Conservation (phyloP, 2,113 vertebrate genomes). For the Diadophis punctatus region DNA sequence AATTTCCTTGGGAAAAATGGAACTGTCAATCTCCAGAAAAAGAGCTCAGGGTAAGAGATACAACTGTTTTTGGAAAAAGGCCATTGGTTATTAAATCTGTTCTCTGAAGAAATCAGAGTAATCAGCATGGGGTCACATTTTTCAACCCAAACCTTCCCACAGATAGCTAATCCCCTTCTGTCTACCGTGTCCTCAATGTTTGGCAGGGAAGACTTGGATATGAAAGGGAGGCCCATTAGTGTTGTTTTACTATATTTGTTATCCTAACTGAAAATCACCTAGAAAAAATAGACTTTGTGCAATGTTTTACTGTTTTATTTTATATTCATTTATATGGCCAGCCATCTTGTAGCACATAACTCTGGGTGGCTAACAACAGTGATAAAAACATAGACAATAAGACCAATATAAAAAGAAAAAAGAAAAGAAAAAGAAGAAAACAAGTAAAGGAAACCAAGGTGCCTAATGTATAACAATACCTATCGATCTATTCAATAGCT, state of each 20-base stretch:
- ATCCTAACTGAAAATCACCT: not conserved
- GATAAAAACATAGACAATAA: not conserved
- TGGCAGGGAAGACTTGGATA: not conserved
- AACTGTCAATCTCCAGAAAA: conserved; percentile 13
- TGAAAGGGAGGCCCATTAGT: not conserved
- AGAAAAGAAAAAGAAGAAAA: not conserved
- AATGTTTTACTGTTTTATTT: not conserved
- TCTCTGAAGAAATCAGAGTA: conserved; percentile 5
- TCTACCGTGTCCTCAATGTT: not conserved
- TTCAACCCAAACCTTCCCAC: not conserved
- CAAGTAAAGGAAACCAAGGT: not conserved
- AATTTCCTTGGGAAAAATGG: conserved; percentile 19
- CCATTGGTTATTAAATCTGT: not conserved
- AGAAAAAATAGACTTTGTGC: not conserved
- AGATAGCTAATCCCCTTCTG: not conserved
- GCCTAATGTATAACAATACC: not conserved
- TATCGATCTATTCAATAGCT: not conserved
- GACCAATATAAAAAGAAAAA: not conserved
- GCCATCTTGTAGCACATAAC: not conserved
- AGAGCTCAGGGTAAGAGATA: not conserved
- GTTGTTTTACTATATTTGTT: not conserved
- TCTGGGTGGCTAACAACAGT: not conserved
- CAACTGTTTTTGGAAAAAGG: not conserved
- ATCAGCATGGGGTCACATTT: not conserved
- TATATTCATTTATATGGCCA: not conserved